phyloP scores from a whole-genome alignment of 2,113 vertebrate genomes.

The Ictidomys tridecemlineatus region DNA sequence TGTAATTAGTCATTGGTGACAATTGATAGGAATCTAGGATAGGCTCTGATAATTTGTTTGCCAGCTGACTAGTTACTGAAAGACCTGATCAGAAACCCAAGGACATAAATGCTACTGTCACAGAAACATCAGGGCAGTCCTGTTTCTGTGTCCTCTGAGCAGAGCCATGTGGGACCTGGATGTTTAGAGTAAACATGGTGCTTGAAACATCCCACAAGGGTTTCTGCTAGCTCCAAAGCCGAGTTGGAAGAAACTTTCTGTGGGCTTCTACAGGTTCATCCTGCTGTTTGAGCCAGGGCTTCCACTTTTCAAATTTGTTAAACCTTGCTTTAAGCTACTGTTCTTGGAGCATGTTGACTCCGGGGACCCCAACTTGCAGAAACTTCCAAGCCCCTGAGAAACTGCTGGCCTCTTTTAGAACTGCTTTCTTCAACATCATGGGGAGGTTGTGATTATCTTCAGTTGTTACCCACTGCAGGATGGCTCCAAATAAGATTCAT shows the following conservation, averaged over 20 bases:
- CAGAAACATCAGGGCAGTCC: background rate
- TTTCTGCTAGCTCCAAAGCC: background rate
- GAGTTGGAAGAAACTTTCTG: background rate
- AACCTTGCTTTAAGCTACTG: background rate
- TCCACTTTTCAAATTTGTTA: constrained; percentile 35
- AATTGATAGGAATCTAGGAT: background rate
- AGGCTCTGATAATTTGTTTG: background rate
- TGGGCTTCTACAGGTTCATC: background rate
- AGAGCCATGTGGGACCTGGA: background rate
- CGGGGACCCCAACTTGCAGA: background rate
- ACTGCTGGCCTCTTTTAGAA: background rate
- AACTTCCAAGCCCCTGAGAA: constrained; percentile 12
- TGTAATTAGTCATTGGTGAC: background rate
- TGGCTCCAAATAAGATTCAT: background rate
- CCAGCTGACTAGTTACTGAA: background rate
- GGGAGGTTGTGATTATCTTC: background rate
- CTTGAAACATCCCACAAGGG: background rate
- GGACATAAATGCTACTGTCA: background rate
- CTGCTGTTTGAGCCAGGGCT: background rate
- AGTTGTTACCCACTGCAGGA: background rate
- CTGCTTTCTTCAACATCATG: background rate
- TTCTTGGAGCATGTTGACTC: constrained; percentile 17
- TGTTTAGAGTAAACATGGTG: background rate
- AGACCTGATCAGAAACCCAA: background rate
- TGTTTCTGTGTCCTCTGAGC: background rate